Conservation (phyloP, 2,113 vertebrate genomes). For the Brachionichthys hirsutus region DNA sequence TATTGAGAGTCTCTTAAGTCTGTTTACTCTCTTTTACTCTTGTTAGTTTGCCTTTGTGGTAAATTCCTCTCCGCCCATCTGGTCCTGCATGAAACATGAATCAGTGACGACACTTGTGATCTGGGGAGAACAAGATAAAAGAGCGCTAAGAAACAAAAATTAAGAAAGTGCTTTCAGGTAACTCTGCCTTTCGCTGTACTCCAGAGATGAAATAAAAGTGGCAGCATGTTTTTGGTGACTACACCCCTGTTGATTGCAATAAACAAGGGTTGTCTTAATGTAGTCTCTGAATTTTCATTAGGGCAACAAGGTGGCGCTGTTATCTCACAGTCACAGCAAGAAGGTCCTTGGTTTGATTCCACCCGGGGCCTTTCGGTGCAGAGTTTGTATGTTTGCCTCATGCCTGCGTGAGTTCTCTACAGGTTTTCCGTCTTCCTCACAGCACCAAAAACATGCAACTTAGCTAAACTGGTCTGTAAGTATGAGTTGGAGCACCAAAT, state of each 20-base stretch:
- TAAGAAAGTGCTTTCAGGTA: slow-evolving; percentile 24
- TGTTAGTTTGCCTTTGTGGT: slow-evolving; percentile 4
- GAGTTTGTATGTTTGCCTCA: no score
- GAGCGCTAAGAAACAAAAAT: slow-evolving; percentile 10
- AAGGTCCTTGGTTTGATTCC: no score
- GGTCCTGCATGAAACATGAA: slow-evolving; percentile 1
- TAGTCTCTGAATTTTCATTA: no score
- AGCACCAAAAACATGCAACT: no score
- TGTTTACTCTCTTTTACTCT: slow-evolving; percentile 3
- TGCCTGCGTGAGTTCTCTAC: no score
- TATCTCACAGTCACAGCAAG: no score
- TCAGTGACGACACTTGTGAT: background rate
- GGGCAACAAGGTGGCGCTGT: no score
- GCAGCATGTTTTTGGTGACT: slow-evolving; percentile 50
- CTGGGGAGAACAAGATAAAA: slow-evolving; percentile 8
- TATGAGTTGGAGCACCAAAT: no score
- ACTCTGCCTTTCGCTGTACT: slow-evolving; percentile 25
- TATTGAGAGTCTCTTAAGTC: background rate
- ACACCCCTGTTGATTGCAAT: slow-evolving; percentile 55
- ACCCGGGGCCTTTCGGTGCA: no score
- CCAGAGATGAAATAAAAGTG: slow-evolving; percentile 28
- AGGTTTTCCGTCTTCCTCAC: no score
- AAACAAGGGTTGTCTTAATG: slow-evolving; percentile 47
- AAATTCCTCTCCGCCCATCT: slow-evolving; percentile 14
- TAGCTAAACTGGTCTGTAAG: no score